Evolutionary conservation across 2,797 vertebrate genomes (phyloP).

Genomic region (Amniataba percoides): DNA sequence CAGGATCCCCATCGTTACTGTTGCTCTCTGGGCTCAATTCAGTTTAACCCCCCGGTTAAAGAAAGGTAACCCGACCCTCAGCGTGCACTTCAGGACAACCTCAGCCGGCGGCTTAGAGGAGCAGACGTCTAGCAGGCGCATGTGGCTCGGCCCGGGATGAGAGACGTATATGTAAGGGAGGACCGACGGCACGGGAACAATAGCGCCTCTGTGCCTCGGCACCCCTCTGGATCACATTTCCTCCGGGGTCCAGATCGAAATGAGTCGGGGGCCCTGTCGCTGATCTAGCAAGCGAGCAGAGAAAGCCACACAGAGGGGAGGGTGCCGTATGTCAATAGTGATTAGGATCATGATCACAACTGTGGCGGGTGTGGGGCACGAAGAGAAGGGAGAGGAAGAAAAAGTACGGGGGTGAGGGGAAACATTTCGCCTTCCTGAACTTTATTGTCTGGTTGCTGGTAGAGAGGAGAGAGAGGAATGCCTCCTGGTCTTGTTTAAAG

Average conservation of each 20-base stretch:
- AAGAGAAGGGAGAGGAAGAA: conserved; percentile 27
- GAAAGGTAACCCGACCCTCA: conserved; percentile 75
- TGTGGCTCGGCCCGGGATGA: conserved; percentile 65
- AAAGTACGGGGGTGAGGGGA: conserved; percentile 20
- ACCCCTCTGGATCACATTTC: conserved; percentile 93
- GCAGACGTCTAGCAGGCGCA: conserved; percentile 75
- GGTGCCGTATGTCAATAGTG: conserved; percentile 93
- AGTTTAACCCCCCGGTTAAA: conserved; percentile 66
- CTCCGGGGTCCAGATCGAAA: conserved; percentile 85
- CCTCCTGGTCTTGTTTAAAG: conserved; percentile 60
- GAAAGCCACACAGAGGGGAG: conserved; percentile 92
- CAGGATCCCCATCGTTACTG: conserved; percentile 38
- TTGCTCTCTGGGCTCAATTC: conserved; percentile 61
- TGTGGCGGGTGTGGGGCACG: conserved; percentile 52
- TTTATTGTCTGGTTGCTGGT: conserved; percentile 62
- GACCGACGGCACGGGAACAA: conserved; percentile 88
- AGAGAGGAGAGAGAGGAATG: conserved; percentile 63
- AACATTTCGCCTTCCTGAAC: conserved; percentile 62
- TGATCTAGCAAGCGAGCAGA: conserved; percentile 87
- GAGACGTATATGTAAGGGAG: conserved; percentile 70
- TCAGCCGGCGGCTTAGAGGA: conserved; percentile 68
- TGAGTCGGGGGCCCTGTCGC: conserved; percentile 86
- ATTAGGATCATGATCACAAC: conserved; percentile 82
- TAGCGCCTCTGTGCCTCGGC: conserved; percentile 91
- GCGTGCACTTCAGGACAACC: conserved; percentile 74